phyloP scores from a whole-genome alignment of 2,113 vertebrate genomes.

The rabbit (Oryctolagus cuniculus) region DNA sequence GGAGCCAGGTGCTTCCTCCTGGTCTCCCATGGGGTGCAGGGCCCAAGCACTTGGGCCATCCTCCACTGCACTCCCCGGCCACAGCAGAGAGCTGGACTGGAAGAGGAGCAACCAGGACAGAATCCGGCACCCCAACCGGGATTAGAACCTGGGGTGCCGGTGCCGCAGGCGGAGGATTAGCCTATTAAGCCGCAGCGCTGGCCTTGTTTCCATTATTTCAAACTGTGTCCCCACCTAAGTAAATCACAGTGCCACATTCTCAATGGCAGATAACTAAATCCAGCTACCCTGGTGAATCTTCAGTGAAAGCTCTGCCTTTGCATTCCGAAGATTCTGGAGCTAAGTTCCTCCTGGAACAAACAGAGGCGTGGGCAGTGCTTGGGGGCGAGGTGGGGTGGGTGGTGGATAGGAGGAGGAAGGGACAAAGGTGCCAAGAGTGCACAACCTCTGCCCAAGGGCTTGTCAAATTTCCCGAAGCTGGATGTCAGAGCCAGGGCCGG shows the following conservation, averaged over 20 bases:
- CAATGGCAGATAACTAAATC: conserved; percentile 63
- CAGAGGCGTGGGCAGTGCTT: not conserved
- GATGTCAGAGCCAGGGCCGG: conserved; percentile 1
- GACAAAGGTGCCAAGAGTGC: not conserved
- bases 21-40: too few relatives aligned
- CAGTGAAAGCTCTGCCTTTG: conserved; percentile 29
- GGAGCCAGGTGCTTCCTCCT: too few relatives aligned
- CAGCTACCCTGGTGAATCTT: conserved; percentile 2
- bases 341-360: conserved; percentile 7
- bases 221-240: conserved; percentile 12
- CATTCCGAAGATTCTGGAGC: conserved; percentile 9
- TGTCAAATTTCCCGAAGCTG: conserved; percentile 30
- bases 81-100: too few relatives aligned
- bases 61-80: too few relatives aligned
- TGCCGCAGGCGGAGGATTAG: too few relatives aligned
- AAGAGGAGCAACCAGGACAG: too few relatives aligned
- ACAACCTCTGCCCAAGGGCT: not conserved
- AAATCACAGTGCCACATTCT: not conserved
- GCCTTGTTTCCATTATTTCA: conserved; percentile 32
- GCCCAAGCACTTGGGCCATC: too few relatives aligned
- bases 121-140: too few relatives aligned
- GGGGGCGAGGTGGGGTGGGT: not conserved
- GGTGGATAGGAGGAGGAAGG: not conserved
- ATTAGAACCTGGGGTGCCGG: too few relatives aligned
- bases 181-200: too few relatives aligned